Percentiles rank a stretch among this genome's conserved stretches.
phyloP scores from a whole-genome alignment of 2,797 vertebrate species.

The Sylvilagus floridanus region DNA sequence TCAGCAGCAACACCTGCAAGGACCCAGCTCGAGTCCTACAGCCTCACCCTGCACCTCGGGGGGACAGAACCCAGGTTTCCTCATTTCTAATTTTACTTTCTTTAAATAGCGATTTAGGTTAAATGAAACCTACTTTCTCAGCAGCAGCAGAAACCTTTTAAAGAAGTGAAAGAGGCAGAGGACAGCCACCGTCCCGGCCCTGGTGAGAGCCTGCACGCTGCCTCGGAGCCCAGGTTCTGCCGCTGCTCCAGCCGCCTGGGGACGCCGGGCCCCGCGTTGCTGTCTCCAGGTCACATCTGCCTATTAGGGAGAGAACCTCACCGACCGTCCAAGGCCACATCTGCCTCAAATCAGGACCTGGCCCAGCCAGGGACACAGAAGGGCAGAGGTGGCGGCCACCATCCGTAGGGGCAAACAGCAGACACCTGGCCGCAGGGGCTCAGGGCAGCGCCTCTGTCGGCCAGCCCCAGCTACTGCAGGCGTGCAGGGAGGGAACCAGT shows the following conservation, averaged over 20 bases:
- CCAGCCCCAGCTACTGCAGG: not conserved
- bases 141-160: not conserved
- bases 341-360: not conserved
- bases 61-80: not conserved
- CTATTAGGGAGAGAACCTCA: not conserved
- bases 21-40: not conserved
- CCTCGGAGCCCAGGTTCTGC: rapidly evolving
- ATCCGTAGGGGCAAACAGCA: not conserved
- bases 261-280: rapidly evolving
- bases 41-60: not conserved
- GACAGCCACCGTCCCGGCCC: not conserved
- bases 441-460: not conserved
- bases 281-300: too few relatives aligned
- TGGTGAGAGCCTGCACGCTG: not conserved
- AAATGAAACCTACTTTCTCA: not conserved
- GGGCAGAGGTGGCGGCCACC: not conserved
- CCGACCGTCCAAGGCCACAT: not conserved
- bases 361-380: not conserved
- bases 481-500: not conserved
- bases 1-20: not conserved
- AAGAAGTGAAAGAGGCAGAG: not conserved
- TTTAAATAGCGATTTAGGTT: not conserved
- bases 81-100: not conserved
- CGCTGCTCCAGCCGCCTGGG: not conserved
- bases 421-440: not conserved